phyloP scores from a whole-genome alignment of 2,888 invertebrate species.

The Microplitis deprimator region DNA sequence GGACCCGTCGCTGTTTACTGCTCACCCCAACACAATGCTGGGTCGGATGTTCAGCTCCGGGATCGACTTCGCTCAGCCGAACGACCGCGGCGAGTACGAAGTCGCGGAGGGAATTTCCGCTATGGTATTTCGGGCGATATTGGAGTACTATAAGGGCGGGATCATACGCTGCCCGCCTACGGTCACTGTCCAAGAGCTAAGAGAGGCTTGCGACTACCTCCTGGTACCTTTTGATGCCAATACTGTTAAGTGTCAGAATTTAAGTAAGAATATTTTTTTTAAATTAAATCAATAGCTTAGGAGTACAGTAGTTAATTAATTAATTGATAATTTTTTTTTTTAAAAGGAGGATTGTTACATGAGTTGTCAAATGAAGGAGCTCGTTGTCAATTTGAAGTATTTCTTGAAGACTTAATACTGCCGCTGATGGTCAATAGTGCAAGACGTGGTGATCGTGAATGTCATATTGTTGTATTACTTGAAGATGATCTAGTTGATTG shows the following conservation, averaged over 20 bases:
- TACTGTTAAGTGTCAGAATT: slow-evolving; percentile 95
- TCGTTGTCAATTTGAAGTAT: slow-evolving; percentile 94
- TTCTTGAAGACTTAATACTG: slow-evolving; percentile 94
- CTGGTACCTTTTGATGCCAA: slow-evolving; percentile 97
- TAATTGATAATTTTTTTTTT: slow-evolving; percentile 28
- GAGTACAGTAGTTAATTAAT: not conserved
- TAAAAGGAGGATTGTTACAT: slow-evolving; percentile 90
- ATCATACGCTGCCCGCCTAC: slow-evolving; percentile 95
- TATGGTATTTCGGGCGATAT: slow-evolving; percentile 92
- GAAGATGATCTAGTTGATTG: slow-evolving; percentile 98
- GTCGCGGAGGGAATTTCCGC: slow-evolving; percentile 98
- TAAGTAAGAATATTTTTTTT: slow-evolving; percentile 77
- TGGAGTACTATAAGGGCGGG: slow-evolving; percentile 95
- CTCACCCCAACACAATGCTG: slow-evolving; percentile 98
- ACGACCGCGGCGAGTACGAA: slow-evolving; percentile 97
- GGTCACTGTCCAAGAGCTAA: slow-evolving; percentile 94
- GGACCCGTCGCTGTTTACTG: slow-evolving; percentile 92
- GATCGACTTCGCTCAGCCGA: slow-evolving; percentile 92
- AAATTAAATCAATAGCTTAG: not conserved
- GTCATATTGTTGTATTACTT: slow-evolving; percentile 95
- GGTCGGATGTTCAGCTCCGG: slow-evolving; percentile 98
- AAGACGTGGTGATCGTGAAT: slow-evolving; percentile 95
- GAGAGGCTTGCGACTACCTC: slow-evolving; percentile 99
- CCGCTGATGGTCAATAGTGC: slow-evolving; percentile 97
- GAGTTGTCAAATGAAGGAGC: slow-evolving; percentile 99